Base-by-base conservation (phyloP, 1,140 invertebrate species). In the Drosophila suzukii region DNA sequence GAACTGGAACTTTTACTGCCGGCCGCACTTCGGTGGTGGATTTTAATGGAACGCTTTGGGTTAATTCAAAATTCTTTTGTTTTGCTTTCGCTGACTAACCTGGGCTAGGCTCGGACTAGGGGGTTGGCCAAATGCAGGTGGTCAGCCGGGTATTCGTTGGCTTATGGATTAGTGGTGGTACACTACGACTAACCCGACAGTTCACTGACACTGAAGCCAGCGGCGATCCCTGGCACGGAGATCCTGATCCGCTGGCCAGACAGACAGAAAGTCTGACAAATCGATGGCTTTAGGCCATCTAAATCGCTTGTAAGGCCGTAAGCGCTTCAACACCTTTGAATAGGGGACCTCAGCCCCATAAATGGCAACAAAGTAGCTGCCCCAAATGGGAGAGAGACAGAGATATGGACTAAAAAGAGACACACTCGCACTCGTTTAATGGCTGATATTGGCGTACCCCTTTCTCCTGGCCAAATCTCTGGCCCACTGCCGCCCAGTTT, bases 51-150 rank as follows among this genome's bases (percentile, higher is more conserved):
- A 85, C 82, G 81, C 77, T 79, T 86, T 86, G 66, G 71, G 78
- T 86, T 86, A 83, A 88, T 88, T 83, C 72, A 75, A 77, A 88
- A 86, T 83, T 86, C 79, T 83, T 88, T 81, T 79, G 71, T 82
- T 88, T 75, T 73, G 81, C 77, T 71, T 68, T 77, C 70, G 63
- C 74, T 77, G 62, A 66, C 34, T 66, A 78, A 85, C 77, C 82
- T 74, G 83, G 81, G 81, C 81, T 81, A 70, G 75, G 71, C 76
- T 61, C 51, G 65, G 70, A 67, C 76, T 61, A 44, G 66, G 67
- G 67, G 70, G 65, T 67, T 68, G 66, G 55, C 68, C 68, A 78
- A 72, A 61, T 73, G 76, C 83, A 86, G 83, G 84, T 82, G 80
- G 80, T 71, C 75, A 68, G 66, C 30, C 27, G 54, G 51, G 71